Conservation (phyloP, 2,797 vertebrate genomes). For the Dermochelys coriacea region DNA sequence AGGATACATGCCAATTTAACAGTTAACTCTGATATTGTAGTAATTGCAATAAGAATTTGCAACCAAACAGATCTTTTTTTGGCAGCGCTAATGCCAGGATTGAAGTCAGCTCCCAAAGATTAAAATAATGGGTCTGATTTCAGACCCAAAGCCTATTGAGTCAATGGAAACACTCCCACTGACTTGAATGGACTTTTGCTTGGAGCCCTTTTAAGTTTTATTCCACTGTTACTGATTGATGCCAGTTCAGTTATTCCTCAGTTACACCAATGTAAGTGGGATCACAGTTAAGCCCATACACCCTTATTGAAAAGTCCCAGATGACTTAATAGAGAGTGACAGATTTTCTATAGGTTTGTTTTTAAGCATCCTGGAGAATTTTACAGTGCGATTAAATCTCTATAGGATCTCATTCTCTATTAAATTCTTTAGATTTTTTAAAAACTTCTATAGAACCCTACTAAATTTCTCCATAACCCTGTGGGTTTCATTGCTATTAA, state of each 20-base stretch:
- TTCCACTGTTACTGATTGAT: not conserved
- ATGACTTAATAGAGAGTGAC: not conserved
- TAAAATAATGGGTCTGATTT: not conserved
- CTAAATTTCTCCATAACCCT: not conserved
- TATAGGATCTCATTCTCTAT: not conserved
- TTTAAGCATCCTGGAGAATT: not conserved
- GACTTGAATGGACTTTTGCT: not conserved
- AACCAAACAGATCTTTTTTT: not conserved
- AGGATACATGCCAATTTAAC: not conserved
- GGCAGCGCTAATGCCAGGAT: not conserved
- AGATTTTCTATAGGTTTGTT: not conserved
- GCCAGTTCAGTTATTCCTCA: not conserved
- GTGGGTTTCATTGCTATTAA: not conserved
- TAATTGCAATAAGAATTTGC: not conserved
- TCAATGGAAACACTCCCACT: not conserved
- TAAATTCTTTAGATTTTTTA: not conserved
- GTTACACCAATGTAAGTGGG: not conserved
- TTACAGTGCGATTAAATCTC: not conserved
- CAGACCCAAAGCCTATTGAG: not conserved
- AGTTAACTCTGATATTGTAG: not conserved
- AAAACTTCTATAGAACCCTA: not conserved
- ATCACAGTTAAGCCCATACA: not conserved
- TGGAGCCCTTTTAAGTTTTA: not conserved
- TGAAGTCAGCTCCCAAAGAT: not conserved
- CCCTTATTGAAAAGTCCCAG: not conserved